Percentiles rank a stretch among this genome's conserved stretches.
Conservation (phyloP, 2,113 vertebrate species). For the human (Homo sapiens) region DNA sequence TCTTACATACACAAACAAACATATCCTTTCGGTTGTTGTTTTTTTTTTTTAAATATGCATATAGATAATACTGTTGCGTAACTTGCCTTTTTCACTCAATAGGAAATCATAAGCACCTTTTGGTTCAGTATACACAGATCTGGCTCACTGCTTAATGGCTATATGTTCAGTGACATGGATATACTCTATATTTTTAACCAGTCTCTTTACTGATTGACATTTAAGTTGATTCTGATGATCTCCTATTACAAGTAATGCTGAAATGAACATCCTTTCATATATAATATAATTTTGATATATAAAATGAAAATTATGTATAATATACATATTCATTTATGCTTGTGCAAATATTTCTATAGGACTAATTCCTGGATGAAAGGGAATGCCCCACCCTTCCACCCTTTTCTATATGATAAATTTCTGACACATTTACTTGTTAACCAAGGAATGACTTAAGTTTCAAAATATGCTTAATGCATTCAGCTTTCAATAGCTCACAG, state of each 20-base stretch:
- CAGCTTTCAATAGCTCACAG: not conserved
- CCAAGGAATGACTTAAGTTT: not conserved
- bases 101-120: not conserved
- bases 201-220: not conserved
- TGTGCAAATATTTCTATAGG: not conserved
- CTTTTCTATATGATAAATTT: not conserved
- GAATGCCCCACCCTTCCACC: rapidly evolving
- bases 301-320: not conserved
- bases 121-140: not conserved
- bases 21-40: not conserved
- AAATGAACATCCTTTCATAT: not conserved
- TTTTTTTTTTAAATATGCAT: not conserved
- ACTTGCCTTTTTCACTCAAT: not conserved
- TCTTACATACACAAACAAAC: not conserved
- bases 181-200: not conserved
- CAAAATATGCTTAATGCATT: not conserved
- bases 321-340: not conserved
- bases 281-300: not conserved
- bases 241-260: not conserved
- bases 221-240: not conserved
- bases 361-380: not conserved
- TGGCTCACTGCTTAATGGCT: not conserved
- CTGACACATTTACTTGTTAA: not conserved
- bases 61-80: not conserved
- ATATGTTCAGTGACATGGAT: not conserved